These are phyloP conservation scores for Temnopleurus reevesii DNA, from an alignment of 53 echinoderm and acorn worm species.

Conservation along the genomic window DNA sequence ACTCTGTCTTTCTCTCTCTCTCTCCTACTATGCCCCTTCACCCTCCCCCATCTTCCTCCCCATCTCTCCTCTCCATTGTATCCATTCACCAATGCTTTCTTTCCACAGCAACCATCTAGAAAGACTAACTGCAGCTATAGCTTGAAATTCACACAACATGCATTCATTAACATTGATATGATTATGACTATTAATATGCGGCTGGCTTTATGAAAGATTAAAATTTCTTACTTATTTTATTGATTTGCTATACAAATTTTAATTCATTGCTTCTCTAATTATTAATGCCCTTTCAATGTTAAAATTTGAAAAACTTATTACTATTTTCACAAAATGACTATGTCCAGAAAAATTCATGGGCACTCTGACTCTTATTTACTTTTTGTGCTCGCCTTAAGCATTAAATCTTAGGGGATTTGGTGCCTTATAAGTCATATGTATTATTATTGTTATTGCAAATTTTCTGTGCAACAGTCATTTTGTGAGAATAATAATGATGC, in stretches of 20 bases:
- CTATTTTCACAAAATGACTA: too few species aligned
- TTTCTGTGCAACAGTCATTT: too few species aligned
- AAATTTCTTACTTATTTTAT: background rate
- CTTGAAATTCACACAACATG: background rate
- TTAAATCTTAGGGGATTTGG: too few species aligned
- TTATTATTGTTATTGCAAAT: too few species aligned
- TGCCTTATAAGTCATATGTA: too few species aligned
- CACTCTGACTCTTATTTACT: too few species aligned
- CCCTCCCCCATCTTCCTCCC: background rate
- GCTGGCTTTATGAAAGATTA: background rate
- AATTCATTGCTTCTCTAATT: conserved; percentile 8
- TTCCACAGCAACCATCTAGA: background rate
- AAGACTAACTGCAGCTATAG: background rate
- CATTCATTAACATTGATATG: background rate
- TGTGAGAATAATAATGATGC: too few species aligned
- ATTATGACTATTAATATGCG: background rate
- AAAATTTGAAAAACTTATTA: too few species aligned
- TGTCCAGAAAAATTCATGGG: too few species aligned
- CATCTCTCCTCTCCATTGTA: background rate
- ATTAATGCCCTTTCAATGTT: conserved; percentile 6
- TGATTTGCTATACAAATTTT: background rate
- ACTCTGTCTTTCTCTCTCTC: background rate
- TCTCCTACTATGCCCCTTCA: background rate
- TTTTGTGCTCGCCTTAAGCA: too few species aligned
- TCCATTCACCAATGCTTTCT: background rate